Base-by-base conservation (phyloP, 2,888 invertebrate genomes). In the Acronicta psi region DNA sequence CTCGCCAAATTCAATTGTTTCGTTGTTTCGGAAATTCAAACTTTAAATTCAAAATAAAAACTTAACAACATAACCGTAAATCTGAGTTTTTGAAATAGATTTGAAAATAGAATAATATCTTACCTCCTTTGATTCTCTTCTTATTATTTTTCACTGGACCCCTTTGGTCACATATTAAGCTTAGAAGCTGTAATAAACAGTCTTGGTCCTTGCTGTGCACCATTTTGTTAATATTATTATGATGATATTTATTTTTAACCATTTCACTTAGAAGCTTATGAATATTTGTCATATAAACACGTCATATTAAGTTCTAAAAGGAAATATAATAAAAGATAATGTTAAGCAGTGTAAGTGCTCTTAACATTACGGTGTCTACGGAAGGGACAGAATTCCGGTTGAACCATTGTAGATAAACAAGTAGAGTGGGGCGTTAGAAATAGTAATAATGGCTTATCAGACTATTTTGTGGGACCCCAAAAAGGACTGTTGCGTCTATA, bases 101-200 rank as follows among this genome's bases (percentile, higher is more conserved):
- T 73, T 38, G 46, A 58, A 63, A 61, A 59, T 44, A 23, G 47
- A 60, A 65, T 18, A 23, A 65, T 56, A 46, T 60, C 86, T 87
- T 79, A 91, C 91, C 90, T 79, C 75, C 81, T 72, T 80, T 78
- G 41, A 77, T 77, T 65, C 61, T 53, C 50, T 60, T 63, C 67
- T 70, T 83, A 42, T 64, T 80, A 59, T 73, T 81, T 74, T 77
- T 77, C 17, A 68, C 61, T 9, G 81, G 69, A 46, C 77, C 83
- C 67, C 77, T 85, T 70, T 90, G 86, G 61, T 90, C 88, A 69
- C 91, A 92, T 45, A 92, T 73, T 47, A 87, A 65, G 44, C 86
- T 77, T n/a, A 93, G 81, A 9, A 92, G 79, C 71, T 87, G 84
- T 14, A 92, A 52, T 46, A 92, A 73, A 73, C 92, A 92, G 72